A percentile compares a stretch with the other conserved stretches of the same genome.
Conservation (phyloP, 2,888 invertebrate genomes). For the Acleris literana region DNA sequence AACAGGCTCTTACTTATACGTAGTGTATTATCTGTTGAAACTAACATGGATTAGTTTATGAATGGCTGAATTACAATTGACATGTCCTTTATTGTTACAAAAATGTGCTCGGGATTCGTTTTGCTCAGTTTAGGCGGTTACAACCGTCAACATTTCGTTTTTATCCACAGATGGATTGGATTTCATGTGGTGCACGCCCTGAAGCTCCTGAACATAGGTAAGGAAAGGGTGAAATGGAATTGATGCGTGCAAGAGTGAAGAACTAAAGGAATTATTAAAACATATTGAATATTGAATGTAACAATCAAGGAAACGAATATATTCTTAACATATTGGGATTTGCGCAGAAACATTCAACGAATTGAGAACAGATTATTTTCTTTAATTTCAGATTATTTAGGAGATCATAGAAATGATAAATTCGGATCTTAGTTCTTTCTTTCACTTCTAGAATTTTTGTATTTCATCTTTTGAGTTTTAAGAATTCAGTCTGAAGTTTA, state of each 20-base stretch:
- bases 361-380: too few relatives aligned
- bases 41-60: slow-evolving; percentile 7
- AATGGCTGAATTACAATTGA: slow-evolving; percentile 33
- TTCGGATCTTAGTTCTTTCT: background rate
- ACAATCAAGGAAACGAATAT: background rate
- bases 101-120: slow-evolving; percentile 39
- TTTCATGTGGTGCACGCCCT: slow-evolving; percentile 60
- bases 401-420: background rate
- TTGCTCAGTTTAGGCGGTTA: slow-evolving; percentile 76
- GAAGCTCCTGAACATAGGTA: slow-evolving; percentile 67
- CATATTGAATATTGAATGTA: background rate
- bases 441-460: too few relatives aligned
- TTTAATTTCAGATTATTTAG: too few relatives aligned
- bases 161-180: slow-evolving; percentile 77
- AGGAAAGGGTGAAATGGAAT: slow-evolving; percentile 50
- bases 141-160: slow-evolving; percentile 81
- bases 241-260: slow-evolving; percentile 34
- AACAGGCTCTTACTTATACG: background rate
- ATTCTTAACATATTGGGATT: too few relatives aligned
- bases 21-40: background rate
- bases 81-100: slow-evolving; percentile 21
- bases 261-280: slow-evolving; percentile 28
- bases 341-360: too few relatives aligned
- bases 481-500: too few relatives aligned
- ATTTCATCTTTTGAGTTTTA: too few relatives aligned